Evolutionary conservation across 1,140 invertebrate genomes (phyloP).

Genomic region (Solen grandis): DNA sequence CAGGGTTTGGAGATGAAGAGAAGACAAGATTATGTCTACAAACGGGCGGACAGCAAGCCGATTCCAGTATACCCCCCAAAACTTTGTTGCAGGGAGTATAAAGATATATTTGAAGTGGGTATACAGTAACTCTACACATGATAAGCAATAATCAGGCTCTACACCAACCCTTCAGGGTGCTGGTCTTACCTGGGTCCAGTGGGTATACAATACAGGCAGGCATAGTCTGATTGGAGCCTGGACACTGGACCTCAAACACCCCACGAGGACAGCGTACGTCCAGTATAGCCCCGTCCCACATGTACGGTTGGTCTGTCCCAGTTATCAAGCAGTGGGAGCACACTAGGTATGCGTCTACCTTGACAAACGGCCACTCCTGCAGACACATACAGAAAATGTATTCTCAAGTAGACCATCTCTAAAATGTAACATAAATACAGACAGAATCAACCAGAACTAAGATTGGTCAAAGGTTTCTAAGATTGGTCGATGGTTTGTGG

Average conservation of each 20-base stretch:
- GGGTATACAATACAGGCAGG: slow-evolving; percentile 74
- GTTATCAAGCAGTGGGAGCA: slow-evolving; percentile 73
- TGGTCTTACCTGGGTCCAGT: slow-evolving; percentile 71
- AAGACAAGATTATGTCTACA: too few relatives aligned
- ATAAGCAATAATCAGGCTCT: too few relatives aligned
- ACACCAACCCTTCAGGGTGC: too few relatives aligned
- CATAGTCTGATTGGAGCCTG: slow-evolving; percentile 60
- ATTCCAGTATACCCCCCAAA: too few relatives aligned
- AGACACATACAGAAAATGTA: not conserved
- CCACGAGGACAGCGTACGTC: slow-evolving; percentile 67
- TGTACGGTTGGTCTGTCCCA: slow-evolving; percentile 62
- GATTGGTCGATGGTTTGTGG: too few relatives aligned
- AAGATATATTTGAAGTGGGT: too few relatives aligned
- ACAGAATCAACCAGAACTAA: too few relatives aligned
- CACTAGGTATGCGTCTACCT: slow-evolving; percentile 64
- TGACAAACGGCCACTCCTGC: slow-evolving; percentile 75
- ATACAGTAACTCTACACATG: too few relatives aligned
- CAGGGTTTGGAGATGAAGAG: too few relatives aligned
- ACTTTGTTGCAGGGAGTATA: too few relatives aligned
- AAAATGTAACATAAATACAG: not conserved
- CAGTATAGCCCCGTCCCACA: slow-evolving; percentile 70
- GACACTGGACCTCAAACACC: slow-evolving; percentile 65
- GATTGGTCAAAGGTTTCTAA: too few relatives aligned
- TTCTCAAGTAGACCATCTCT: not conserved
- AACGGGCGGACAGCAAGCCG: too few relatives aligned